phyloP scores from a whole-genome alignment of 2,888 invertebrate genomes.

The Xestobium rufovillosum region DNA sequence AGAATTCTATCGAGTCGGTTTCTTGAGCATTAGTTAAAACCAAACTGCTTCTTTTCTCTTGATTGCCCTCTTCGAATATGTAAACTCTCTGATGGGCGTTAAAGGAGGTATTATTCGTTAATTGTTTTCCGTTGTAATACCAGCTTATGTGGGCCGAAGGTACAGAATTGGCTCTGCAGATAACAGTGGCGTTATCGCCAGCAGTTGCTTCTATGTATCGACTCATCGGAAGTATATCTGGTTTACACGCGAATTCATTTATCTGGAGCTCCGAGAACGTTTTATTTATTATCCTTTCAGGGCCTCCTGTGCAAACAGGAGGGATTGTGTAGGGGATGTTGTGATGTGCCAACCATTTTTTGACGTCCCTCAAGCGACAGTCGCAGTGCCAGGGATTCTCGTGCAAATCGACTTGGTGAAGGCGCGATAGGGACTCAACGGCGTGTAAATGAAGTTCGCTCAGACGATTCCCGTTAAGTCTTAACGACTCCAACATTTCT shows the following conservation, averaged over 20 bases:
- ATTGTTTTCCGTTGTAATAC: conserved; percentile 77
- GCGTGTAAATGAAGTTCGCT: conserved; percentile 64
- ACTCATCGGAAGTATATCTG: conserved; percentile 67
- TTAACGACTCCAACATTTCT: conserved; percentile 66
- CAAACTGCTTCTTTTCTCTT: conserved; percentile 68
- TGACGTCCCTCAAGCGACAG: conserved; percentile 72
- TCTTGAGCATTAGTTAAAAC: conserved; percentile 77
- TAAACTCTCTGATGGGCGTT: conserved; percentile 69
- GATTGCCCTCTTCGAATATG: conserved; percentile 68
- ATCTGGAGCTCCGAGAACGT: conserved; percentile 68
- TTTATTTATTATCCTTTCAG: conserved; percentile 61
- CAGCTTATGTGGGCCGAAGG: conserved; percentile 77
- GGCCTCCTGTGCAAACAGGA: conserved; percentile 67
- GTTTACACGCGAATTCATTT: conserved; percentile 81
- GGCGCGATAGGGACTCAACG: conserved; percentile 63
- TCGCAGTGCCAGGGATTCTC: conserved; percentile 88
- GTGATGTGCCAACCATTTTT: conserved; percentile 71
- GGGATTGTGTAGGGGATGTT: conserved; percentile 72
- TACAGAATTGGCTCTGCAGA: conserved; percentile 72
- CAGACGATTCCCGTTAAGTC: conserved; percentile 74
- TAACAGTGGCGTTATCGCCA: conserved; percentile 79
- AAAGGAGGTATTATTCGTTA: conserved; percentile 71
- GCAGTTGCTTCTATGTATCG: conserved; percentile 70
- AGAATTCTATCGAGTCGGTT: conserved; percentile 75
- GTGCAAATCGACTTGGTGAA: conserved; percentile 75